Evolutionary conservation across 2,797 vertebrate species (phyloP).

Genomic region (Botia kubotai): DNA sequence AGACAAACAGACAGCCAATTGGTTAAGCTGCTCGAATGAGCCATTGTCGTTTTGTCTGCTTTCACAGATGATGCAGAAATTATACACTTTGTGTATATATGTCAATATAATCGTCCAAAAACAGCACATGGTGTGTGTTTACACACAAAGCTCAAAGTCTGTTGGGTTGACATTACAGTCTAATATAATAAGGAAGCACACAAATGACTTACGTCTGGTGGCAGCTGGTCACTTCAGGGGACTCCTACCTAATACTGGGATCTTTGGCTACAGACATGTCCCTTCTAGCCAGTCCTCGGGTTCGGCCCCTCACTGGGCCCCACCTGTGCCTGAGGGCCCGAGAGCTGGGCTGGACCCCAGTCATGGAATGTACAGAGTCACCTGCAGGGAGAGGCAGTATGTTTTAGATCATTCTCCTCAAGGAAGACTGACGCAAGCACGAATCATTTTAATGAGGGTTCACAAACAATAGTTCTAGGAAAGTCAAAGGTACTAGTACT

Average conservation of each 20-base stretch:
- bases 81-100: not conserved
- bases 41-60: not conserved
- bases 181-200: not conserved
- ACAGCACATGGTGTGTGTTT: slow-evolving; percentile 42
- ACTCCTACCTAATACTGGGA: slow-evolving; percentile 61
- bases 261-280: slow-evolving; percentile 46
- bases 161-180: slow-evolving; percentile 1
- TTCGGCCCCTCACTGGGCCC: slow-evolving; percentile 24
- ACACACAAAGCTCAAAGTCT: not conserved
- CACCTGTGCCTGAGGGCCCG: slow-evolving; percentile 45
- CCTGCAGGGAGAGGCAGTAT: slow-evolving; percentile 50
- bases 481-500: no score
- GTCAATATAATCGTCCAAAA: slow-evolving; percentile 9
- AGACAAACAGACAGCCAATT: not conserved
- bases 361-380: slow-evolving; percentile 53
- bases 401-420: slow-evolving; percentile 1
- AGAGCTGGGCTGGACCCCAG: slow-evolving; percentile 11
- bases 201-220: not conserved
- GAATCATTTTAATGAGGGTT: not conserved
- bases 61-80: not conserved
- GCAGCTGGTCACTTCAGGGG: slow-evolving; percentile 49
- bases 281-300: slow-evolving; percentile 36
- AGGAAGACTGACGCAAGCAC: not conserved
- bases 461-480: not conserved
- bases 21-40: no score